Evolutionary conservation across 64 coral and sea anemone species (phyloP), one percentile per base, ranked within the genome.

Genomic region (Stylophora pistillata): DNA sequence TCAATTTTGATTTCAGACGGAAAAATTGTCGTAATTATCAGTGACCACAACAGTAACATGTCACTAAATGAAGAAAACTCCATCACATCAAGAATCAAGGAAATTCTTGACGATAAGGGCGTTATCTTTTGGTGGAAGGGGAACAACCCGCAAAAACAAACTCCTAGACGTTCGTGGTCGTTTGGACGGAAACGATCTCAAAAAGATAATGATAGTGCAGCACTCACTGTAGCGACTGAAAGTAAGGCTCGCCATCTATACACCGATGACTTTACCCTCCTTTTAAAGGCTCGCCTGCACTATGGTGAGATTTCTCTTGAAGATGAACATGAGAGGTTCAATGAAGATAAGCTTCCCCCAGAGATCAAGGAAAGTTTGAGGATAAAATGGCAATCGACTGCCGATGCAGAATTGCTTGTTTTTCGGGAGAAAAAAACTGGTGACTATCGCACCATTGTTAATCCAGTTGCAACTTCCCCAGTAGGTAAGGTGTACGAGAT

Each of bases 71-170:
- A 70, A 53, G 80, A 84, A 69, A 16, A 82, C 10, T 4, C 7
- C 17, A 69, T 84, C 23, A 84, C 80, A 53, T 31, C 28, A 2
- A 54, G 0, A 23, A 68, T 84, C 10, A 23, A 0, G 1, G 0
- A 13, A 5, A 32, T 68, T 70, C 80, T 84, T 20, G 80, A 34
- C 12, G 32, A 68, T 21, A 53, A 84, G 53, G 80, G 61, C 5
- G 13, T 84, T 9, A 15, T 84, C 53, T 13, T 84, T 69, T 69
- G 80, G 31, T 84, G 23, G 34, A 84, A 53, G 75, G 52, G 52
- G 69, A 69, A 47, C 15, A 41, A 78, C 17, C 73, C 4, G 6
- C 9, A 78, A 56, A 78, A 21, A 4, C 18, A 68, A 68, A 68
- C 23, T 23, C n/a, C 21, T 0, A 57, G 56, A 26, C 52, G 52